Base-by-base conservation (phyloP, 2,113 vertebrate genomes). In the Sinocyclocheilus maitianheensis region DNA sequence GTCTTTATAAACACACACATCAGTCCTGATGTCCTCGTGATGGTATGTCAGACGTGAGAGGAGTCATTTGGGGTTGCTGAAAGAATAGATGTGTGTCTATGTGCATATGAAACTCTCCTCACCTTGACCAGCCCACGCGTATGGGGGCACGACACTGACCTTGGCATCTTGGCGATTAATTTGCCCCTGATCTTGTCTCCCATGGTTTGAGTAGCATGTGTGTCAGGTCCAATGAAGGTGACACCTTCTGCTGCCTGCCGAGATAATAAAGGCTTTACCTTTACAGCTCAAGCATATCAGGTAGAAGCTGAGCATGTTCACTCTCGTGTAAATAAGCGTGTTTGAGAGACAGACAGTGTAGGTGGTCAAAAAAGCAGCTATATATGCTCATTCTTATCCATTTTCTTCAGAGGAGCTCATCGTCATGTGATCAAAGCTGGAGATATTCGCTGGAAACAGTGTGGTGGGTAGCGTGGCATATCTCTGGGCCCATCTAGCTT, bases 211-310 rank as follows among this genome's bases (percentile, higher is more conserved):
- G 97, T 96, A 90, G 96, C 95, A 86, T 95, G 93, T 65, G 95
- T 96, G 94, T 98, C 96, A 90, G 96, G 97, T 93, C 97, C 97
- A 92, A 97, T 96, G 95, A 99, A 99, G 94, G 95, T 95, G 93
- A 99, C 95, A 95, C 95, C 95, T 95, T 95, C 94, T 87, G 95
- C 95, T 90, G 95, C 97, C 97, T 97, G 94, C 91, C 90, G 94
- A 95, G 94, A 97, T 94, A 97, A 97, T 90, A 90, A 95, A 96
- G 93, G 91, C 91, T 88, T 95, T 90, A 95, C 94, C 90, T 96
- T 95, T 74, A 93, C 84, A 91, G 94, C 90, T 94, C 83, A 86
- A 94, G 91, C 92, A 93, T 90, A 94, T 94, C 90, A 92, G 89
- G 90, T 91, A 88, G 86, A 92, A 88, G 87, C 93, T 26, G 89